Evolutionary conservation across 2,113 vertebrate genomes (phyloP), one percentile per base, ranked within the genome.

Genomic region (Albula goreensis): DNA sequence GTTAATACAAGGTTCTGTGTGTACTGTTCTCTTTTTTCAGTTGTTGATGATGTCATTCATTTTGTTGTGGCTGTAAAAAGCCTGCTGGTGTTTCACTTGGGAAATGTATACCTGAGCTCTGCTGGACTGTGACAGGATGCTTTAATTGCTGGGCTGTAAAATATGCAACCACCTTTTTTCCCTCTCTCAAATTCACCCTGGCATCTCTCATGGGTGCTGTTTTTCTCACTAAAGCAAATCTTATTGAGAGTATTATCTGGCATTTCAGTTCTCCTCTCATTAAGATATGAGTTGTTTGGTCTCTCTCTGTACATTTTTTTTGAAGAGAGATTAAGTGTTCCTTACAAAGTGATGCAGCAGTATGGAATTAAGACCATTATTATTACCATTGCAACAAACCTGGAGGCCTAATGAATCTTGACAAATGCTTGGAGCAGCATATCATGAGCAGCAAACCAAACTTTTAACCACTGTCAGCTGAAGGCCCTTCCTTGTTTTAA

Each of bases 1-100:
- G 50, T 82, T 41, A 41, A 41, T n/a, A n/a, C n/a, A n/a, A n/a
- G n/a, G n/a, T 1, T 41, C 31, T 81, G 85, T 88, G 86, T 90
- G 81, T 15, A 60, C 3, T 60, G 17, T 3, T 60, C 56, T 60
- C 56, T 12, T 15, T 60, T 60, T 60, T 60, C 56, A 60, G 56
- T 60, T 60, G 31, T 66, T 22, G 60, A 22, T 15, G 60, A 66
- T 66, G 60, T 66, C 17, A 19, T 66, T 2, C 17, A 66, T 66
- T 60, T 11, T 60, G 57, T 11, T 60, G 5, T 11, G 7, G 70
- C 4, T 74, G 19, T 13, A 25, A n/a, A 74, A 74, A 31, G 22
- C 60, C 4, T 22, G 22, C 60, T 66, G 60, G 22, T 74, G 10
- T 74, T 74, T 25, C 25, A 31, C 9, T 6, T 22, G n/a, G 19